Evolutionary conservation across 2,888 invertebrate species (phyloP).

Genomic region (Syrista parreyssii): DNA sequence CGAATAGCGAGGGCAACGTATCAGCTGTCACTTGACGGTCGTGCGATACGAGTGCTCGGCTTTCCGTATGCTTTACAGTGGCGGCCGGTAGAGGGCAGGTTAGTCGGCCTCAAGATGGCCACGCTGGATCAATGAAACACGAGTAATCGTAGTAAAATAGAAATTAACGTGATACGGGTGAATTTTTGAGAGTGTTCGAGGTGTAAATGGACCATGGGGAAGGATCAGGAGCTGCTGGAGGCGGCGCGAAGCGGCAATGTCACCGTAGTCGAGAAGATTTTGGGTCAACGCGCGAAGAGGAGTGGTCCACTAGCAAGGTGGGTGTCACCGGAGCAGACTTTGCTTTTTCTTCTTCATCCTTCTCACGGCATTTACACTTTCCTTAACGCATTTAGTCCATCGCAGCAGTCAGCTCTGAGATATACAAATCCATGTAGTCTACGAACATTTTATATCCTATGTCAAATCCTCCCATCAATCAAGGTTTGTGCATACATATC

Average conservation of each 20-base stretch:
- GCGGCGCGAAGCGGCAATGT: constrained; percentile 94
- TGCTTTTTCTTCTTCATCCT: constrained; percentile 12
- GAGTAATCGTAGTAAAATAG: constrained; percentile 64
- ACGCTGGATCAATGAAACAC: constrained; percentile 79
- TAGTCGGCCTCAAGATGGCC: constrained; percentile 75
- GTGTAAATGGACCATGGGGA: constrained; percentile 81
- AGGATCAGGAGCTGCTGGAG: constrained; percentile 96
- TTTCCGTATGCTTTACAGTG: constrained; percentile 35
- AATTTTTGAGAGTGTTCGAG: constrained; percentile 42
- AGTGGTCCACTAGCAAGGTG: constrained; percentile 95
- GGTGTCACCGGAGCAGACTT: constrained; percentile 62
- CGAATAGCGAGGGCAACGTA: constrained; percentile 19
- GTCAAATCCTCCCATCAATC: neutral
- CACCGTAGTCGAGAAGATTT: constrained; percentile 88
- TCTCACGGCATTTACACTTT: neutral
- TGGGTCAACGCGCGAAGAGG: constrained; percentile 89
- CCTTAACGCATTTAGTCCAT: neutral
- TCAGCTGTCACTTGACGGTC: constrained; percentile 40
- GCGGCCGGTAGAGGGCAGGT: constrained; percentile 68
- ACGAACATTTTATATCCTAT: neutral
- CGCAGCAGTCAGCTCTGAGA: neutral
- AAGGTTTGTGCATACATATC: neutral
- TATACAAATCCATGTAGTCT: neutral
- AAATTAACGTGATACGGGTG: constrained; percentile 49
- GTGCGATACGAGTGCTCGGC: neutral